phyloP scores from a whole-genome alignment of 2,797 vertebrate species.

The Tolypeutes matacus region DNA sequence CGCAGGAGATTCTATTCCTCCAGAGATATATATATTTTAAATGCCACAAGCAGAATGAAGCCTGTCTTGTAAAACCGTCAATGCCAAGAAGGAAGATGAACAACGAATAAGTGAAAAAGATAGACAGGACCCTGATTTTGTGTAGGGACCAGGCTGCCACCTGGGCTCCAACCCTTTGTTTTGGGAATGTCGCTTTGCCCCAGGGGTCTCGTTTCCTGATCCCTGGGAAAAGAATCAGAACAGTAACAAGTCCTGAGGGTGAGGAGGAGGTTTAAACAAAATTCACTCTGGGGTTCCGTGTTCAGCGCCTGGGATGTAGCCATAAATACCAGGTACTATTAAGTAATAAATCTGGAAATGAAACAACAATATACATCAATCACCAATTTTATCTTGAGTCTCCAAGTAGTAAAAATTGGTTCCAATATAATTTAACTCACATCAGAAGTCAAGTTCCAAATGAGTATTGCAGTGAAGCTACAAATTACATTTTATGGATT shows the following conservation, averaged over 20 bases:
- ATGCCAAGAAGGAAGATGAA: not conserved
- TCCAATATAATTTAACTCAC: constrained; percentile 73
- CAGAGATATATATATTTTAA: not conserved
- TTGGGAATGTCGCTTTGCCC: not conserved
- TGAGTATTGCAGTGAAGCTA: constrained; percentile 60
- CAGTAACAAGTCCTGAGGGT: not conserved
- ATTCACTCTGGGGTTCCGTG: not conserved
- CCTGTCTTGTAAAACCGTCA: accelerated
- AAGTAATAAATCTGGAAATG: not conserved
- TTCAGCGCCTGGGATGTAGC: not conserved
- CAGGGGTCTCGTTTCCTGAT: too few species aligned
- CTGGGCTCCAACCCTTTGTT: not conserved
- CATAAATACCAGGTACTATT: not conserved
- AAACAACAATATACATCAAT: constrained; percentile 21
- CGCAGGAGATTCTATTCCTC: not conserved
- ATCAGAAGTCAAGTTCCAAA: constrained; percentile 66
- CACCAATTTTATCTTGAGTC: not conserved
- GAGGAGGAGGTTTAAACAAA: not conserved
- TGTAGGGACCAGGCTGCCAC: accelerated
- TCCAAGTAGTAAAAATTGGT: constrained; percentile 73
- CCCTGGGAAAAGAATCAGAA: not conserved
- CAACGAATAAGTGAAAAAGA: accelerated
- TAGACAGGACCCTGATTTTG: accelerated
- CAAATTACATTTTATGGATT: constrained; percentile 73
- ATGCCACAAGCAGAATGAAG: too few species aligned